Conservation (phyloP, 1,140 invertebrate genomes). For the Drosophila takahashii region DNA sequence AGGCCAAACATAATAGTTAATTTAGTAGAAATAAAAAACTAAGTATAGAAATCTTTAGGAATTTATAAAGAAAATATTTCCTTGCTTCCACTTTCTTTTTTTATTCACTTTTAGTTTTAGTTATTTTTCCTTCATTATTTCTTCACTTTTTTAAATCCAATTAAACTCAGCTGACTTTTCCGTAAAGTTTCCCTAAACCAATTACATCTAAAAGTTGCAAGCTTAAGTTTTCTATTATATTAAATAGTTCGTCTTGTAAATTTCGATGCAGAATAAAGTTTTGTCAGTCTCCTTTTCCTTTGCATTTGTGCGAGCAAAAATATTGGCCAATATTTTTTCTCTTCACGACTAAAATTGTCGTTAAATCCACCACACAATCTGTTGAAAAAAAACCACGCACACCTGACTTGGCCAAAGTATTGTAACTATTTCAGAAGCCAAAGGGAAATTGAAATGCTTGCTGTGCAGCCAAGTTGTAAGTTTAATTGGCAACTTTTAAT, state of each 20-base stretch:
- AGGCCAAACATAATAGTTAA: neutral
- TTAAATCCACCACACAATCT: constrained; percentile 5
- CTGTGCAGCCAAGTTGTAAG: constrained; percentile 8
- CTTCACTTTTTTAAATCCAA: constrained; percentile 1
- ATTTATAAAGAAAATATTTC: neutral
- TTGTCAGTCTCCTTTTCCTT: constrained; percentile 12
- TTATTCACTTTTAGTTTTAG: neutral
- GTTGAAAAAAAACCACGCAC: neutral
- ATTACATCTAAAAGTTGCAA: constrained; percentile 6
- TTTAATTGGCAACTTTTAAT: constrained; percentile 38
- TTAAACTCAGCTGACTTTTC: neutral
- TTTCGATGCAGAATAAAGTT: constrained; percentile 9
- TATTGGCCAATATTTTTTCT: constrained; percentile 10
- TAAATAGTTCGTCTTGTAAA: constrained; percentile 8
- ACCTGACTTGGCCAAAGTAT: neutral
- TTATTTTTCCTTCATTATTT: neutral
- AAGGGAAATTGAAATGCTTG: constrained; percentile 63
- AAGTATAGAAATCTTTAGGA: neutral
- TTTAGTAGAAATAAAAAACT: neutral
- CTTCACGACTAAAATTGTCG: constrained; percentile 10
- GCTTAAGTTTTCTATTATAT: constrained; percentile 9
- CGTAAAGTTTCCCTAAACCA: constrained; percentile 7
- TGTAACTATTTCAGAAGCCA: constrained; percentile 1
- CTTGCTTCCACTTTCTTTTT: neutral
- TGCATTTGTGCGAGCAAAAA: neutral